phyloP scores from a whole-genome alignment of 2,888 invertebrate genomes.

The Alentia gelatinosa region DNA sequence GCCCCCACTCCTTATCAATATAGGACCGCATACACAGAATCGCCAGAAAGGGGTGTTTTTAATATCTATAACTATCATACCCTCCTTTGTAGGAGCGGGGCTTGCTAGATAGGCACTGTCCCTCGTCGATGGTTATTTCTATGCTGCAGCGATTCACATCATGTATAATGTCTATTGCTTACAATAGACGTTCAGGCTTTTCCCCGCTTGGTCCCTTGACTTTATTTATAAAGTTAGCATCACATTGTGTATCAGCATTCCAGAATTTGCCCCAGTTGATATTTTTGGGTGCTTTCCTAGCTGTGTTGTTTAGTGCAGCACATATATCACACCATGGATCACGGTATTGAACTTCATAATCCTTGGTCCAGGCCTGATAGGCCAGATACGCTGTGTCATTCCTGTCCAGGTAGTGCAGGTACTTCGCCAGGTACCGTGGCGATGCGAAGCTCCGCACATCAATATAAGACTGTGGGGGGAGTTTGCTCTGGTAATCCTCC shows the following conservation, averaged over 20 bases:
- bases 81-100: too few relatives aligned
- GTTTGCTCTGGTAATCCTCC: background rate
- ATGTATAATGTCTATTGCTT: too few relatives aligned
- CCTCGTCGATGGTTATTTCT: too few relatives aligned
- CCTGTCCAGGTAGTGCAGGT: background rate
- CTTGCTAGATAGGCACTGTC: too few relatives aligned
- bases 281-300: background rate
- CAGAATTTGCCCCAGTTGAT: background rate
- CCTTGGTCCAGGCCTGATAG: background rate
- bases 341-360: background rate
- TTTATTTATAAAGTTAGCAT: background rate
- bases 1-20: too few relatives aligned
- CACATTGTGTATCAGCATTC: background rate
- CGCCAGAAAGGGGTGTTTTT: too few relatives aligned
- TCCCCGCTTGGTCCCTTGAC: too few relatives aligned
- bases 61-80: too few relatives aligned
- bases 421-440: background rate
- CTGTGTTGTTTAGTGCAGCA: background rate
- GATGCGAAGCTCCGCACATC: background rate
- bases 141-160: too few relatives aligned
- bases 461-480: background rate
- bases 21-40: too few relatives aligned
- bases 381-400: background rate
- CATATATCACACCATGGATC: background rate
- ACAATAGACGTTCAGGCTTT: too few relatives aligned